A percentile compares a stretch with the other conserved stretches of the same genome.
These are phyloP conservation scores for Microtus ochrogaster DNA, from an alignment of 2,113 vertebrate genomes.

Conservation along the genomic window DNA sequence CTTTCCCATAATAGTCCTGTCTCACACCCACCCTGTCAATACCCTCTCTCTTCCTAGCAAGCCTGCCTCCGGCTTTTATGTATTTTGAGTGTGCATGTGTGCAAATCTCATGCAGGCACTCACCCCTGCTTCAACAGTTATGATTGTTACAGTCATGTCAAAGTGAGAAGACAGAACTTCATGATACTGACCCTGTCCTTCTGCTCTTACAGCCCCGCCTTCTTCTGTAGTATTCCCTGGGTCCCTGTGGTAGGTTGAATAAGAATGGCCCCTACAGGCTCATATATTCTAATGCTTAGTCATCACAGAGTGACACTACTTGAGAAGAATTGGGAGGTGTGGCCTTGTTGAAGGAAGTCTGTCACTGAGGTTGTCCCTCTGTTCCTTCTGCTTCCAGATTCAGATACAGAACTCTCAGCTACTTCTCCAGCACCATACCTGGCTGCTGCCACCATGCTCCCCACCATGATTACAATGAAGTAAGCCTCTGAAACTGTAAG, in stretches of 20 bases:
- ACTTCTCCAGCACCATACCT: not conserved
- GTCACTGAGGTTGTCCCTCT: not conserved
- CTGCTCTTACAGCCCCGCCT: not conserved
- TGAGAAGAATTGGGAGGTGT: not conserved
- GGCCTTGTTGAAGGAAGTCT: not conserved
- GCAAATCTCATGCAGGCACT: not conserved
- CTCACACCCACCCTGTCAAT: not conserved
- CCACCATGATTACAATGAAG: not conserved
- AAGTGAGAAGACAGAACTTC: not conserved
- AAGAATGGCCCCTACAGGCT: not conserved
- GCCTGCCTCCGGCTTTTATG: not conserved
- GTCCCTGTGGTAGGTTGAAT: not conserved
- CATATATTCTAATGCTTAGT: not conserved
- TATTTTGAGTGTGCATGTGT: not conserved
- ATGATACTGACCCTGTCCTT: not conserved
- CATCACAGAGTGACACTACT: not conserved
- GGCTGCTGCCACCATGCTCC: not conserved
- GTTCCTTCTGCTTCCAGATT: not conserved
- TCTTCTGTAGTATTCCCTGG: not conserved
- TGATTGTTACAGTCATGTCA: not conserved
- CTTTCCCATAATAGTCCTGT: not conserved
- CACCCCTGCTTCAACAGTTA: not conserved
- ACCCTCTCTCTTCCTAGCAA: not conserved
- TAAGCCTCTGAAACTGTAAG: not conserved
- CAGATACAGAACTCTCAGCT: not conserved